phyloP scores from a whole-genome alignment of 2,797 vertebrate species.

The Protosalanx chinensis region DNA sequence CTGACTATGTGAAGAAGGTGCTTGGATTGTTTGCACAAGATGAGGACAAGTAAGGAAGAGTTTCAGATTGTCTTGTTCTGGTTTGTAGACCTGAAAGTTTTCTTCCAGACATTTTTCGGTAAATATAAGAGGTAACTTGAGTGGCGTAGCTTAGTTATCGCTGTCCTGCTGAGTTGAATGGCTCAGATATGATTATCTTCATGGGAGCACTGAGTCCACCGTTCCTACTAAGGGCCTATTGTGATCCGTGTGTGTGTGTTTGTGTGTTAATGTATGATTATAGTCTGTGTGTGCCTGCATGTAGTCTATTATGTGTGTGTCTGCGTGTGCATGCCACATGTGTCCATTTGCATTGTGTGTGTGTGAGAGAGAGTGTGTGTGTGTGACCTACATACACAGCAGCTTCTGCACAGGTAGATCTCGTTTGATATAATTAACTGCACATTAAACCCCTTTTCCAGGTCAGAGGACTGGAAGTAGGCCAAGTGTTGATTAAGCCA shows the following conservation, averaged over 20 bases:
- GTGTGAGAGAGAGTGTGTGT: background rate
- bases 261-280: background rate
- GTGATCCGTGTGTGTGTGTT: background rate
- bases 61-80: background rate
- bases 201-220: too few species aligned
- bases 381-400: slow-evolving; percentile 21
- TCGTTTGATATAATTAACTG: slow-evolving; percentile 28
- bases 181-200: background rate
- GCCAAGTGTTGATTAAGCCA: slow-evolving; percentile 24
- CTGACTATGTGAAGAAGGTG: background rate
- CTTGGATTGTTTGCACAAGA: background rate
- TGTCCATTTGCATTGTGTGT: background rate
- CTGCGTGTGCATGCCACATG: background rate
- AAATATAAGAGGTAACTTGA: background rate
- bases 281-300: background rate
- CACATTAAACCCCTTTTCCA: slow-evolving; percentile 24
- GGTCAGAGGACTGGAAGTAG: slow-evolving; percentile 24
- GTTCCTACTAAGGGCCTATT: too few species aligned
- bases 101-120: background rate
- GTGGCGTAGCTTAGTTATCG: background rate
- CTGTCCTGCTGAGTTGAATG: background rate
- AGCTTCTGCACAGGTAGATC: slow-evolving; percentile 26
- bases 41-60: background rate
- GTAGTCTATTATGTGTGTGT: background rate
- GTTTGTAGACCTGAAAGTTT: background rate